Evolutionary conservation across 2,113 vertebrate genomes (phyloP), one percentile per base, ranked within the genome.

Genomic region (Pseudopipra pipra): DNA sequence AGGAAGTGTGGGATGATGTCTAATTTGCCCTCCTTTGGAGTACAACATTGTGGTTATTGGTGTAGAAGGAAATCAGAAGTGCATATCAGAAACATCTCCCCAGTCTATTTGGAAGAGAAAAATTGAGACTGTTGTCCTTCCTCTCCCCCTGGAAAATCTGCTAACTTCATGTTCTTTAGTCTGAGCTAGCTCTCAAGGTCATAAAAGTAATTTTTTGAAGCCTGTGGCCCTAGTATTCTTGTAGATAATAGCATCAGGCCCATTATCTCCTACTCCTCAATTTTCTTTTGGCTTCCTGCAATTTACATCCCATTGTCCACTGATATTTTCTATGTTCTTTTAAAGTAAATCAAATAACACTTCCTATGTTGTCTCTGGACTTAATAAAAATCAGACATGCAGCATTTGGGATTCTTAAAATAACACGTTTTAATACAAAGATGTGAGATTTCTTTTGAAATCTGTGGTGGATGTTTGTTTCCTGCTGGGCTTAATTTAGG

Each of bases 281-380:
- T 97, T 98, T 98, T 97, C 89, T 86, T 96, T 88, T 85, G 89
- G 58, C 89, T 98, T 98, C 94, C 91, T 97, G 96, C 93, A 97
- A 96, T 98, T 98, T 97, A 79, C 90, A 96, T 95, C 68, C 77
- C 62, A 86, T 95, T 96, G 96, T 93, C 94, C 89, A 85, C 71
- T 97, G 95, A 97, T 96, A 97, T 94, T 96, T 94, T 93, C 89
- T 89, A 49, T 11, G 4, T 96, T 97, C 82, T 95, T 97, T 97
- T 83, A 75, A 97, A 96, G 91, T 90, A 93, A 96, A 91, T 94
- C 88, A 91, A 97, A 85, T 90, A 77, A 61, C 63, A 80, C 77
- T 96, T 78, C 27, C 68, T 91, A 35, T 72, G 31, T 76, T 86
- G 80, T 84, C 93, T 97, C 94, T 94, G 83, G 78, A 88, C 72